These are phyloP conservation scores for Camponotus vicinus DNA, from an alignment of 1,140 invertebrate genomes.

Conservation along the genomic window DNA sequence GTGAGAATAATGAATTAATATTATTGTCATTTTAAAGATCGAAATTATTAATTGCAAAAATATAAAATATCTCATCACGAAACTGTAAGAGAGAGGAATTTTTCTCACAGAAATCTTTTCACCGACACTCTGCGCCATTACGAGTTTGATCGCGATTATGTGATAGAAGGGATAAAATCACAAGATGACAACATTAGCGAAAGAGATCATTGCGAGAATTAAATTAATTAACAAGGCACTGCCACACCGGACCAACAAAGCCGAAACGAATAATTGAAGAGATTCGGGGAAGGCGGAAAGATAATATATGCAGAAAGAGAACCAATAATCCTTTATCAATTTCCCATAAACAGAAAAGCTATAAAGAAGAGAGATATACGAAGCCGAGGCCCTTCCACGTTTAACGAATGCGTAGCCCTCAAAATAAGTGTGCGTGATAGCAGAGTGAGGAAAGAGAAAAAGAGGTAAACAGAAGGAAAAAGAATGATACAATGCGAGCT, in stretches of 20 bases:
- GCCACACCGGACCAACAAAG: slow-evolving; percentile 82
- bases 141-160: background rate
- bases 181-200: slow-evolving; percentile 16
- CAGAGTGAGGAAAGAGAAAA: slow-evolving; percentile 36
- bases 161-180: slow-evolving; percentile 11
- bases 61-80: background rate
- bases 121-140: slow-evolving; percentile 18
- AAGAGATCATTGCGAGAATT: slow-evolving; percentile 41
- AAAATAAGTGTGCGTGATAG: slow-evolving; percentile 22
- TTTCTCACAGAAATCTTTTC: slow-evolving; percentile 10
- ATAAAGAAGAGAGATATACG: slow-evolving; percentile 26
- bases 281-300: background rate
- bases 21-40: background rate
- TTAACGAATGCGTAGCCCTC: slow-evolving; percentile 45
- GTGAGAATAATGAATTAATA: background rate
- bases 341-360: slow-evolving; percentile 34
- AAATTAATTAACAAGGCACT: slow-evolving; percentile 80
- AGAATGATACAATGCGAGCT: slow-evolving; percentile 57
- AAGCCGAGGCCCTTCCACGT: slow-evolving; percentile 63
- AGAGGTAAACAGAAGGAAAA: slow-evolving; percentile 6
- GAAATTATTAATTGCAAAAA: background rate
- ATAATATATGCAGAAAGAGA: slow-evolving; percentile 41
- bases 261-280: slow-evolving; percentile 3
- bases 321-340: slow-evolving; percentile 48
- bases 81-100: background rate